Evolutionary conservation across 2,113 vertebrate genomes (phyloP).

Genomic region (Tringa solitaria): DNA sequence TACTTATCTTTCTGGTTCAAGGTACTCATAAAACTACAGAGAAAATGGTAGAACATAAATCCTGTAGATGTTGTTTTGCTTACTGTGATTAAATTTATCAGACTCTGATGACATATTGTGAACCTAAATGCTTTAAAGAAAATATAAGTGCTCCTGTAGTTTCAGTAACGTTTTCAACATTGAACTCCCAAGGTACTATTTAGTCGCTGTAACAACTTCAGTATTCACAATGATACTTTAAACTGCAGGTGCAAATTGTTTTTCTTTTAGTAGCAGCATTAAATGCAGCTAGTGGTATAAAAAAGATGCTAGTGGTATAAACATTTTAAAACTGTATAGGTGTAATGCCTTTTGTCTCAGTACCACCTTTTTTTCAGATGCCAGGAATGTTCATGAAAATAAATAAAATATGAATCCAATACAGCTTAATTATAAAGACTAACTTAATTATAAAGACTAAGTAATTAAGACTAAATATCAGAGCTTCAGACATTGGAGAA

Average conservation of each 20-base stretch:
- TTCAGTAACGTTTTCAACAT: not conserved
- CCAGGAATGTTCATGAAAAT: not conserved
- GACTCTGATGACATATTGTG: not conserved
- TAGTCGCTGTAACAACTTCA: not conserved
- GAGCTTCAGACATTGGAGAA: not conserved
- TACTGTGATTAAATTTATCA: slow-evolving; percentile 37
- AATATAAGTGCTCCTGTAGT: not conserved
- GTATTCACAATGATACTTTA: not conserved
- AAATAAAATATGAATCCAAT: not conserved
- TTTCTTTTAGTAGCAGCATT: not conserved
- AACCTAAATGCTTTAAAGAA: not conserved
- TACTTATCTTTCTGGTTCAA: slow-evolving; percentile 47
- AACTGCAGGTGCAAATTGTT: not conserved
- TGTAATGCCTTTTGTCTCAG: not conserved
- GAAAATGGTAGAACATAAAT: slow-evolving; percentile 19
- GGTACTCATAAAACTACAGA: slow-evolving; percentile 25
- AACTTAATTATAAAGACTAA: not conserved
- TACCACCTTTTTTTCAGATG: not conserved
- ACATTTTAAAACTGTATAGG: not conserved
- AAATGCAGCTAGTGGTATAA: not conserved
- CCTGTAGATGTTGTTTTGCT: slow-evolving; percentile 26
- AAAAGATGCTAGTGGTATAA: not conserved
- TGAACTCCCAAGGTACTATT: not conserved
- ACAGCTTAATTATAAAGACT: not conserved
- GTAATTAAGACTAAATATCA: not conserved